A percentile compares a stretch with the other conserved stretches of the same genome.
These are phyloP conservation scores for Theristicus caerulescens DNA, from an alignment of 2,113 vertebrate genomes.

Conservation along the genomic window DNA sequence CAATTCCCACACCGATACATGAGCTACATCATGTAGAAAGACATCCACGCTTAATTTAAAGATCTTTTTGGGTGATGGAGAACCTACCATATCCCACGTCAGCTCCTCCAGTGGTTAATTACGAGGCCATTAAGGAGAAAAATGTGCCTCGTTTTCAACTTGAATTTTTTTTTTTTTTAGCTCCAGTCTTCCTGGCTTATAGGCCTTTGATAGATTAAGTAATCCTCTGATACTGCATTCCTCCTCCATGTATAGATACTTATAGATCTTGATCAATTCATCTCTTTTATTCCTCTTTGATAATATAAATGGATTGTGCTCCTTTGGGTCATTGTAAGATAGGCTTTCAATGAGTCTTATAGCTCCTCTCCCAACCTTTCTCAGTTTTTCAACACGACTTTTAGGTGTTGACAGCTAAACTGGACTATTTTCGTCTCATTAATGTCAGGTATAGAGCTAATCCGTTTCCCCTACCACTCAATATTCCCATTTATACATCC, in stretches of 20 bases:
- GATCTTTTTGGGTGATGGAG: conserved; percentile 33
- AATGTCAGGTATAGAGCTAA: background rate
- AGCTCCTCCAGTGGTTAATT: conserved; percentile 41
- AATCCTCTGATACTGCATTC: background rate
- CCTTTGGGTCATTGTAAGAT: background rate
- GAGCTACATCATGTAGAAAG: conserved; percentile 13
- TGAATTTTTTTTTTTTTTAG: background rate
- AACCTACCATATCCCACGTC: conserved; percentile 2
- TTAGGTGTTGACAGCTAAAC: background rate
- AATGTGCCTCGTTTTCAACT: background rate
- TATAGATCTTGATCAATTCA: background rate
- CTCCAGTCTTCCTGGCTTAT: background rate
- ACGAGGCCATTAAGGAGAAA: conserved; percentile 31
- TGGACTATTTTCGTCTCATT: background rate
- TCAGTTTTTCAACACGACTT: background rate
- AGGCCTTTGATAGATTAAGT: background rate
- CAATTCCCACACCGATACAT: background rate
- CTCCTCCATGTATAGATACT: background rate
- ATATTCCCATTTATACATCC: conserved; percentile 1
- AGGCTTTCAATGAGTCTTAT: background rate
- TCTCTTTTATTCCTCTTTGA: background rate
- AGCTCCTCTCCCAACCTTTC: background rate
- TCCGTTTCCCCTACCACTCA: background rate
- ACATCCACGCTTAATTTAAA: background rate
- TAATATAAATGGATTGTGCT: background rate